Percentiles rank a stretch among this genome's conserved stretches.
Conservation (phyloP, 2,888 invertebrate genomes). For the Priocnemis perturbator region DNA sequence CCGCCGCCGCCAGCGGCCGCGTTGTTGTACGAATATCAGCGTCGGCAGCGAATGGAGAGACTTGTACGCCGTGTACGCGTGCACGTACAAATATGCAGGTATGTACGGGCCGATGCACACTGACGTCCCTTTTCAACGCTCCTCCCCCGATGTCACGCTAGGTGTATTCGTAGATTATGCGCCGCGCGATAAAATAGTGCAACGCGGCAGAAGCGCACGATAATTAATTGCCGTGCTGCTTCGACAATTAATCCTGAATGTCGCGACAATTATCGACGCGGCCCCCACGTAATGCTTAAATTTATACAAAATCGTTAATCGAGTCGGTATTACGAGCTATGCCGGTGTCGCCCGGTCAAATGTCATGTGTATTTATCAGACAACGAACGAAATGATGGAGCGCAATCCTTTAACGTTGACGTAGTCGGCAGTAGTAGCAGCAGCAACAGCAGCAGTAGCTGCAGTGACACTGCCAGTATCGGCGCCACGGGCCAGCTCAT, state of each 20-base stretch:
- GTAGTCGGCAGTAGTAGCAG: too few species aligned
- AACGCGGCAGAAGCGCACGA: constrained; percentile 27
- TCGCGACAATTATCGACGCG: constrained; percentile 44
- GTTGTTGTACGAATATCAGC: neutral
- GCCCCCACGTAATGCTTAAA: constrained; percentile 18
- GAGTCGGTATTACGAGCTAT: constrained; percentile 3
- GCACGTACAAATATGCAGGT: too few species aligned
- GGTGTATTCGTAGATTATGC: constrained; percentile 41
- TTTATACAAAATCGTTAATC: constrained; percentile 37
- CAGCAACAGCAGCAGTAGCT: too few species aligned
- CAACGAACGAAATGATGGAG: too few species aligned
- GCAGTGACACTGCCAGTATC: too few species aligned
- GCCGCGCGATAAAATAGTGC: constrained; percentile 44
- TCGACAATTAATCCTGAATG: constrained; percentile 52
- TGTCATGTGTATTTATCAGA: neutral
- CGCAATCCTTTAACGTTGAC: too few species aligned
- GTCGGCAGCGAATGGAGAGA: neutral
- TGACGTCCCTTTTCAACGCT: neutral
- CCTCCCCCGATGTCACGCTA: constrained; percentile 9
- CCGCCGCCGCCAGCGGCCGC: neutral
- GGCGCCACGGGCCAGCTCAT: too few species aligned
- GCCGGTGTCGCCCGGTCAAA: neutral
- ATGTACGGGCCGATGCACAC: neutral
- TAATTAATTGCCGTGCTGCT: constrained; percentile 52
- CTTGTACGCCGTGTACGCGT: too few species aligned